Percentiles rank a stretch among this genome's conserved stretches.
Conservation (phyloP, 2,888 invertebrate genomes). For the Coenonympha glycerion region DNA sequence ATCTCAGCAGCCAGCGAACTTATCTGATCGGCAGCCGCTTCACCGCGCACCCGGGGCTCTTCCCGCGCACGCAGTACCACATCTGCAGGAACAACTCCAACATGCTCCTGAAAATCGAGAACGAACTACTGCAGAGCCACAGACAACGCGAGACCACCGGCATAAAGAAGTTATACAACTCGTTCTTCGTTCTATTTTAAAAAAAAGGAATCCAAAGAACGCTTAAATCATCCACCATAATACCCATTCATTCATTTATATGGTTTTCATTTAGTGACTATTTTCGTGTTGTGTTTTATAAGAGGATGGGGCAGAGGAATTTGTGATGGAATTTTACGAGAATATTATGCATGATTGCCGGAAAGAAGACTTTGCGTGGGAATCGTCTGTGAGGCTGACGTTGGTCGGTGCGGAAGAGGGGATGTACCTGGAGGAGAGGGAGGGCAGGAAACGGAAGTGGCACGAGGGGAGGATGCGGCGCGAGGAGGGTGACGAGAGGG, state of each 20-base stretch:
- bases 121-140: slow-evolving; percentile 86
- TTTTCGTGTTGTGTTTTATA: slow-evolving; percentile 33
- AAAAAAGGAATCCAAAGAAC: slow-evolving; percentile 35
- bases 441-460: slow-evolving; percentile 68
- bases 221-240: background rate
- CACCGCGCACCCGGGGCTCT: slow-evolving; percentile 45
- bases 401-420: slow-evolving; percentile 58
- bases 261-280: slow-evolving; percentile 50
- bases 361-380: slow-evolving; percentile 62
- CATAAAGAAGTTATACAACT: slow-evolving; percentile 90
- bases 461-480: slow-evolving; percentile 50
- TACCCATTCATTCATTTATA: slow-evolving; percentile 22
- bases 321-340: slow-evolving; percentile 58
- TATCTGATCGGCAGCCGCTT: slow-evolving; percentile 52
- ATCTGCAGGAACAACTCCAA: slow-evolving; percentile 59
- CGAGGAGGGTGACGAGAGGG: slow-evolving; percentile 58
- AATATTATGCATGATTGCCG: slow-evolving; percentile 56
- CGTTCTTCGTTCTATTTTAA: slow-evolving; percentile 91
- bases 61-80: slow-evolving; percentile 54
- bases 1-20: slow-evolving; percentile 41
- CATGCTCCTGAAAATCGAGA: slow-evolving; percentile 83
- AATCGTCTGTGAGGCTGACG: slow-evolving; percentile 54
- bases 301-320: slow-evolving; percentile 45
- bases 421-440: slow-evolving; percentile 64
- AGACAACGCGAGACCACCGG: slow-evolving; percentile 89